phyloP scores from a whole-genome alignment of 2,797 vertebrate species.

The Karalla daura region DNA sequence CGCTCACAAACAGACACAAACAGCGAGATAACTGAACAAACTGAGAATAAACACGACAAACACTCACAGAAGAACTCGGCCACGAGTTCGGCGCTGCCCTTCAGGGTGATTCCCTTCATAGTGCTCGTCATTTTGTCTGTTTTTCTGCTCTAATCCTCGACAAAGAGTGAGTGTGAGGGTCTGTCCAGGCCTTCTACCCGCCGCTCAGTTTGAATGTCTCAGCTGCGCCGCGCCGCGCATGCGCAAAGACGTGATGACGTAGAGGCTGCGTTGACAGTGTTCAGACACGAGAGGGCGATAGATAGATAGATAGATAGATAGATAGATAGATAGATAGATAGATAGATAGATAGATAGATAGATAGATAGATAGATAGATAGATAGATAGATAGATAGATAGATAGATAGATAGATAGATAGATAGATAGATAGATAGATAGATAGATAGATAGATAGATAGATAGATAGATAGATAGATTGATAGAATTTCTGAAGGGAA shows the following conservation, averaged over 20 bases:
- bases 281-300: slow-evolving; percentile 42
- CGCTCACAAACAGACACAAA: not conserved
- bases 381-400: not conserved
- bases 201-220: slow-evolving; percentile 76
- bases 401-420: not conserved
- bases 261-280: fast-evolving
- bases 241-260: slow-evolving; percentile 62
- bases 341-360: not conserved
- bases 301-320: not conserved
- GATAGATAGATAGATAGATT: slow-evolving; percentile 16
- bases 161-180: not conserved
- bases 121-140: slow-evolving; percentile 80
- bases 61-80: slow-evolving; percentile 95
- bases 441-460: not conserved
- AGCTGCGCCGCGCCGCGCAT: slow-evolving; percentile 26
- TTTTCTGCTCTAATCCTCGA: not conserved
- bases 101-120: slow-evolving; percentile 89
- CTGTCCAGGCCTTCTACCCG: slow-evolving; percentile 59
- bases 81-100: slow-evolving; percentile 92
- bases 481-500: slow-evolving; percentile 90
- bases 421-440: not conserved
- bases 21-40: too few relatives aligned
- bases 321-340: not conserved
- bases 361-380: not conserved
- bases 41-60: too few relatives aligned